Percentiles rank a stretch among this genome's conserved stretches.
These are phyloP conservation scores for Ovibos moschatus DNA, from an alignment of 2,113 vertebrate species.

Conservation along the genomic window DNA sequence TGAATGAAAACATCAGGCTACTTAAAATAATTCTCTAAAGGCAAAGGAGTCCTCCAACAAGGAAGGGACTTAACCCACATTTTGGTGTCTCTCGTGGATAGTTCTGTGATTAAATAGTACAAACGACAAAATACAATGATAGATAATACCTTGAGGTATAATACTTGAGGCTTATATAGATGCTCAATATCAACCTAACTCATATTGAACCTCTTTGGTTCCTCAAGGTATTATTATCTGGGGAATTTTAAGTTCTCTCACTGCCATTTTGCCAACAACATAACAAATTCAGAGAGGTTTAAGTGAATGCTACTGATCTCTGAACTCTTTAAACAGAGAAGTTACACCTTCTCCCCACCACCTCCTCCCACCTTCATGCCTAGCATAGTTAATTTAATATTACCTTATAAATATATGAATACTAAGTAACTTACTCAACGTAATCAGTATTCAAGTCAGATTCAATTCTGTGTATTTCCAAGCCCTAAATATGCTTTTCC, in stretches of 20 bases:
- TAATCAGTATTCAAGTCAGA: background rate
- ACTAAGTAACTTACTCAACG: background rate
- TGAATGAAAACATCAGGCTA: background rate
- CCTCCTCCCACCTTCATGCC: background rate
- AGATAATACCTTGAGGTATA: background rate
- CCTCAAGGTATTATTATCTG: background rate
- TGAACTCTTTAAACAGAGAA: slow-evolving; percentile 4
- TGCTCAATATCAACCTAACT: background rate
- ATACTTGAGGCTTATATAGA: background rate
- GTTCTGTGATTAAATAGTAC: slow-evolving; percentile 14
- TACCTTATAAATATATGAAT: background rate
- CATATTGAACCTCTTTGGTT: background rate
- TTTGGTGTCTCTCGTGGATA: background rate
- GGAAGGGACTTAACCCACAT: background rate
- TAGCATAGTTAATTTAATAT: background rate
- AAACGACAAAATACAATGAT: background rate
- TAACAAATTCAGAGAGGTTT: background rate
- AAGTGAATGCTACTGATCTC: background rate
- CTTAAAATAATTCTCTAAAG: slow-evolving; percentile 28
- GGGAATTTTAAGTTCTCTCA: background rate
- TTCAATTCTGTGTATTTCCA: background rate
- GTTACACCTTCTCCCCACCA: background rate
- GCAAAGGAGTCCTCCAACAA: background rate
- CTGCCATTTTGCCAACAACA: background rate
- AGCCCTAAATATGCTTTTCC: background rate